These are phyloP conservation scores for Corapipo altera DNA, from an alignment of 2,113 vertebrate genomes.

Conservation along the genomic window DNA sequence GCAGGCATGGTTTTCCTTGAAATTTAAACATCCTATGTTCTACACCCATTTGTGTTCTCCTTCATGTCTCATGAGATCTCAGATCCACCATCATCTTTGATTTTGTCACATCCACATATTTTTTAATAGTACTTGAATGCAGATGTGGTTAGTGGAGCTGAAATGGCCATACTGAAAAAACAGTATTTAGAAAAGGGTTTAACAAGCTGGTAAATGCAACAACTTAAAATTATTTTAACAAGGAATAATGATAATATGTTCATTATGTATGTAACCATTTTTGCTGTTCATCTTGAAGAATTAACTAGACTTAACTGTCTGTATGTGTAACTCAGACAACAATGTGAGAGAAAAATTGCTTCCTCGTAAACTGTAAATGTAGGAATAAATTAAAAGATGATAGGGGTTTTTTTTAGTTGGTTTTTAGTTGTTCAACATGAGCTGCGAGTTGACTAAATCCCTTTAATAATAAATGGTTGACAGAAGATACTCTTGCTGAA, in stretches of 20 bases:
- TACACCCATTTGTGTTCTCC: neutral
- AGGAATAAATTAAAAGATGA: neutral
- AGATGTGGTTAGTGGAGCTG: neutral
- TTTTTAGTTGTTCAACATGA: neutral
- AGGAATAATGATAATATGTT: neutral
- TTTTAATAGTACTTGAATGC: neutral
- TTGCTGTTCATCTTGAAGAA: neutral
- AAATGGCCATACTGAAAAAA: neutral
- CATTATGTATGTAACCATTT: neutral
- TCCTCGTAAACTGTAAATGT: neutral
- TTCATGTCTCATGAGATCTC: neutral
- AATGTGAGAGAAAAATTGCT: neutral
- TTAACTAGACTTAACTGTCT: neutral
- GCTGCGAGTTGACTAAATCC: neutral
- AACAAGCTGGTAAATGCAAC: neutral
- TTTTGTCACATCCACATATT: neutral
- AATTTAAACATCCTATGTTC: neutral
- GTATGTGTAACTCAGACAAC: neutral
- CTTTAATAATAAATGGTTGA: neutral
- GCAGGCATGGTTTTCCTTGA: neutral
- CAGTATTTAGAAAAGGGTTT: neutral
- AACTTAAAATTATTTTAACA: neutral
- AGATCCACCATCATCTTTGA: neutral
- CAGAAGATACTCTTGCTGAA: neutral
- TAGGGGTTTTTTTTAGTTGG: fast-evolving